Evolutionary conservation across 35 echinoderm and acorn worm species (phyloP).

Genomic region (Eucidaris tribuloides): DNA sequence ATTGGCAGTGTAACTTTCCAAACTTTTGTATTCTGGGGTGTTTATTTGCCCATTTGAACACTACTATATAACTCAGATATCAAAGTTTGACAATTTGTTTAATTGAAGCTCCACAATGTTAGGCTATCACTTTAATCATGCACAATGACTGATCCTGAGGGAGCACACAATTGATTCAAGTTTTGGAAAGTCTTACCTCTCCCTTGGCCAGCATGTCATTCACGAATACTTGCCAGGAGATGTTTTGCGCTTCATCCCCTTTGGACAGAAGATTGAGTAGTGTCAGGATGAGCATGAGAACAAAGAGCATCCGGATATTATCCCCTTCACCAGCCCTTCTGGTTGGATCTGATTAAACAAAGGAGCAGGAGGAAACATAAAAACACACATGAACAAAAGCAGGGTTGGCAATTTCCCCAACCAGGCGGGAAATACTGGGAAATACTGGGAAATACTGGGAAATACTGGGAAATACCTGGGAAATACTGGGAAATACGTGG

Average conservation of each 20-base stretch:
- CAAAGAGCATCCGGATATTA: conserved; percentile 67
- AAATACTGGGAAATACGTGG: too few species aligned
- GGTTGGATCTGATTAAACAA: conserved; percentile 30
- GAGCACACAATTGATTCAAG: too few species aligned
- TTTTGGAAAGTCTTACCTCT: conserved; percentile 94
- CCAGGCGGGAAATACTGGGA: background rate
- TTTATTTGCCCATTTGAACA: too few species aligned
- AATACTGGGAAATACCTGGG: too few species aligned
- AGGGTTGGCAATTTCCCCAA: background rate
- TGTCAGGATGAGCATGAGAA: conserved; percentile 60
- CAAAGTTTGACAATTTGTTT: too few species aligned
- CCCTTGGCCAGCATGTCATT: conserved; percentile 91
- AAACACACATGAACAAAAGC: background rate
- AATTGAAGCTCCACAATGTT: too few species aligned
- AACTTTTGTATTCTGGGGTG: too few species aligned
- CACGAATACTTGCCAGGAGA: conserved; percentile 91
- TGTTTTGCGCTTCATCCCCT: conserved; percentile 76
- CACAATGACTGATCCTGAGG: too few species aligned
- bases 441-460: background rate
- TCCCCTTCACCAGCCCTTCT: conserved; percentile 59
- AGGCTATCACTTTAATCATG: too few species aligned
- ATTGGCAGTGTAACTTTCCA: too few species aligned
- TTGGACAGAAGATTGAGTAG: conserved; percentile 64
- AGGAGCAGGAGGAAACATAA: background rate
- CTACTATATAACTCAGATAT: too few species aligned